These are phyloP conservation scores for Drosophila affinis DNA, from an alignment of 2,888 invertebrate species.

Conservation along the genomic window DNA sequence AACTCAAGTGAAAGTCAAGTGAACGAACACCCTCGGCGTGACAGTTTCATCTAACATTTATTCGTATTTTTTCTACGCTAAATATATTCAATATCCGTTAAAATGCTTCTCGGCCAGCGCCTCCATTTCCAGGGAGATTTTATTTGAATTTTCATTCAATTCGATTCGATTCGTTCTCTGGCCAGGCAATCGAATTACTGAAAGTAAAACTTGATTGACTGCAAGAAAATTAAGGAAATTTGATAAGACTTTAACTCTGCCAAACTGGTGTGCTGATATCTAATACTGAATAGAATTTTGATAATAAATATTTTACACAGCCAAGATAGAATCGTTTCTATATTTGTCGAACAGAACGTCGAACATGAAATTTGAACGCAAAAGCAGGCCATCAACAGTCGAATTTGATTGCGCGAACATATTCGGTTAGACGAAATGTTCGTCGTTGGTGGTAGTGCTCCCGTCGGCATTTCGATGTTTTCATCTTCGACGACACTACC, in stretches of 20 bases:
- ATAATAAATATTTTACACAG: not conserved
- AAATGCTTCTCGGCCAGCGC: constrained; percentile 6
- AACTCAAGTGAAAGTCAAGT: constrained; percentile 33
- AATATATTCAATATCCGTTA: constrained; percentile 37
- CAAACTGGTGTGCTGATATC: not conserved
- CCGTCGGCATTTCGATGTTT: too few species aligned
- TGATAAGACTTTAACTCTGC: constrained; percentile 46
- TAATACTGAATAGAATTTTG: not conserved
- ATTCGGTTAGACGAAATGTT: too few species aligned
- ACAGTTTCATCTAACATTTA: constrained; percentile 30
- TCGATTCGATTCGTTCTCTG: constrained; percentile 17
- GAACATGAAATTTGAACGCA: too few species aligned
- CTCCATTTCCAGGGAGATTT: not conserved
- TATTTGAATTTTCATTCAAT: constrained; percentile 19
- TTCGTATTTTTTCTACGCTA: constrained; percentile 19
- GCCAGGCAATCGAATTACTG: constrained; percentile 49
- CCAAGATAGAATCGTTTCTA: too few species aligned
- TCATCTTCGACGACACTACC: too few species aligned
- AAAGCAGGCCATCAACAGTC: too few species aligned
- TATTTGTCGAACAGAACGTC: too few species aligned
- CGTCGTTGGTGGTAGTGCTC: too few species aligned
- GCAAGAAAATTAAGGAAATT: constrained; percentile 20
- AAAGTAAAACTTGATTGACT: constrained; percentile 25
- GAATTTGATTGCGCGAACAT: too few species aligned
- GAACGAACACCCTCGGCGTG: constrained; percentile 30